These are phyloP conservation scores for Dissostichus mawsoni DNA, from an alignment of 2,113 vertebrate genomes.

Conservation along the genomic window DNA sequence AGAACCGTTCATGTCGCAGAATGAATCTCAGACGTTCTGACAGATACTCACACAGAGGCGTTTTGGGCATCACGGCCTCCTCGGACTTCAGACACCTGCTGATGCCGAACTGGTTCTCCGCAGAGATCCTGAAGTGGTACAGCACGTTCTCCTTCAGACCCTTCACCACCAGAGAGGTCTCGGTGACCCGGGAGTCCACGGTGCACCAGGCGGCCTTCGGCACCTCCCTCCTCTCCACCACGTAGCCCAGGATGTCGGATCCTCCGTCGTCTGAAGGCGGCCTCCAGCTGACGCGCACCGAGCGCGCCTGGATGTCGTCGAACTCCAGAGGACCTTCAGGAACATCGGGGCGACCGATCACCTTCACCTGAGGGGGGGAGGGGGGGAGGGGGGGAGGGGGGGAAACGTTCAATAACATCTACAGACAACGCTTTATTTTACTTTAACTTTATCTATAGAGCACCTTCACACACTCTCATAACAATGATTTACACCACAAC, in stretches of 20 bases:
- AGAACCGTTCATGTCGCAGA: too few relatives aligned
- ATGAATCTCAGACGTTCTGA: too few relatives aligned
- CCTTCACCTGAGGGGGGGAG: slow-evolving; percentile 83
- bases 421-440: too few relatives aligned
- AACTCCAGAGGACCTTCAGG: slow-evolving; percentile 98
- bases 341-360: slow-evolving; percentile 94
- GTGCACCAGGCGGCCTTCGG: slow-evolving; percentile 98
- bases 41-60: slow-evolving; percentile 92
- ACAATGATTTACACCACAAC: too few relatives aligned
- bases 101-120: slow-evolving; percentile 96
- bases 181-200: slow-evolving; percentile 92
- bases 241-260: slow-evolving; percentile 93
- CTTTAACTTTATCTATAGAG: too few relatives aligned
- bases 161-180: slow-evolving; percentile 94
- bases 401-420: too few relatives aligned
- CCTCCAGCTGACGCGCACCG: slow-evolving; percentile 97
- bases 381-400: neutral
- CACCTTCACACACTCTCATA: too few relatives aligned
- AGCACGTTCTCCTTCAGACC: slow-evolving; percentile 97
- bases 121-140: slow-evolving; percentile 96
- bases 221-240: slow-evolving; percentile 95
- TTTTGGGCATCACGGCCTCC: slow-evolving; percentile 93
- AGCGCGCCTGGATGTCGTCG: slow-evolving; percentile 96
- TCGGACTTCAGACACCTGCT: slow-evolving; percentile 97
- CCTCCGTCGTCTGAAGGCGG: slow-evolving; percentile 95